Evolutionary conservation across 2,797 vertebrate species (phyloP).

Genomic region (Loris lydekkerianus): DNA sequence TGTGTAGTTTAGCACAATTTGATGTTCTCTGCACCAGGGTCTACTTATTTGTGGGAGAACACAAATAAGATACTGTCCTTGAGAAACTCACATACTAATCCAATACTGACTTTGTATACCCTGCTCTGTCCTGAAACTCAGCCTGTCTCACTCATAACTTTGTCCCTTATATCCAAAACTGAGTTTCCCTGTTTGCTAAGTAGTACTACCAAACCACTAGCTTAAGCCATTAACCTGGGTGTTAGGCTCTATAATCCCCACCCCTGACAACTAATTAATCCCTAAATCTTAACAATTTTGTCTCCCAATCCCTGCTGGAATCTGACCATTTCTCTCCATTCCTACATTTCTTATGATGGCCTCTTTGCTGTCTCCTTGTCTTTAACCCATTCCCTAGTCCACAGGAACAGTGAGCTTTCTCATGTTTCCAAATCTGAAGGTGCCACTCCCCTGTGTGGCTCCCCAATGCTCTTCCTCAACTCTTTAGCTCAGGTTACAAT

Average conservation of each 20-base stretch:
- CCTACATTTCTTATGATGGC: neutral
- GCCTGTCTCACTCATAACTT: neutral
- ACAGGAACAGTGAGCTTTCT: neutral
- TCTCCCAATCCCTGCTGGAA: neutral
- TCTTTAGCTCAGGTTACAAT: neutral
- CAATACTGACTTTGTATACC: neutral
- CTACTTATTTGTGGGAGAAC: neutral
- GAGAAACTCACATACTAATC: neutral
- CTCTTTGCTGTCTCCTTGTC: neutral
- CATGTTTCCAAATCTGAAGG: neutral
- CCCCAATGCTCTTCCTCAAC: neutral
- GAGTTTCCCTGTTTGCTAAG: conserved; percentile 24
- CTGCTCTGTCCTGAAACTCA: conserved; percentile 27
- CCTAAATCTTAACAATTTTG: neutral
- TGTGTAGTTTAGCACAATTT: neutral
- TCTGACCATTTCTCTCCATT: neutral
- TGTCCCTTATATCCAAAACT: neutral
- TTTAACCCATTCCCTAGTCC: neutral
- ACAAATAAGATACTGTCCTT: neutral
- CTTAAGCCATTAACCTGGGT: conserved; percentile 11
- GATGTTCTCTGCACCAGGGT: neutral
- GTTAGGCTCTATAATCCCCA: neutral
- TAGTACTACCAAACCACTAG: neutral
- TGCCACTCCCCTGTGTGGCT: neutral
- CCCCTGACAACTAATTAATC: neutral